Evolutionary conservation across 2,888 invertebrate genomes (phyloP).

Genomic region (Serrognathus titanus): DNA sequence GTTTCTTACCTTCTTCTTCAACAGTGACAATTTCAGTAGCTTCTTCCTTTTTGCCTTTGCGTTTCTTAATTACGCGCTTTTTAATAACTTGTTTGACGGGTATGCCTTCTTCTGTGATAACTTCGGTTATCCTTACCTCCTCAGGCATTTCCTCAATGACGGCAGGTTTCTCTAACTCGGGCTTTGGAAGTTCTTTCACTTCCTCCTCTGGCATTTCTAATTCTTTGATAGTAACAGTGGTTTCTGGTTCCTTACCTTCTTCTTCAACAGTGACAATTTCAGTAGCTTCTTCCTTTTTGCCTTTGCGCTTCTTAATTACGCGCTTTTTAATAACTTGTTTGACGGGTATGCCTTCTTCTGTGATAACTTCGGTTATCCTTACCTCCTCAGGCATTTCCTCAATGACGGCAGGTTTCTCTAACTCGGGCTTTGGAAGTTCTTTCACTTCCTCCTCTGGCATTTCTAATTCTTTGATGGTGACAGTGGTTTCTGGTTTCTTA

Average conservation of each 20-base stretch:
- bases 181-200: constrained; percentile 18
- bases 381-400: constrained; percentile 34
- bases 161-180: constrained; percentile 13
- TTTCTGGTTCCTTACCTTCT: constrained; percentile 32
- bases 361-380: constrained; percentile 33
- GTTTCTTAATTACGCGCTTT: constrained; percentile 36
- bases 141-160: constrained; percentile 36
- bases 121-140: constrained; percentile 35
- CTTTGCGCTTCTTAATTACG: constrained; percentile 35
- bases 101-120: constrained; percentile 35
- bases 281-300: constrained; percentile 44
- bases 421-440: constrained; percentile 28
- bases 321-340: constrained; percentile 32
- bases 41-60: constrained; percentile 37
- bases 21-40: constrained; percentile 44
- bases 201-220: constrained; percentile 27
- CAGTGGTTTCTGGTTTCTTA: constrained; percentile 41
- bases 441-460: constrained; percentile 18
- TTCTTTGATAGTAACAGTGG: constrained; percentile 29
- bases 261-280: constrained; percentile 47
- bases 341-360: constrained; percentile 17
- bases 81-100: constrained; percentile 25
- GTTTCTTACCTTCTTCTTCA: constrained; percentile 24
- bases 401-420: constrained; percentile 20
- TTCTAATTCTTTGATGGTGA: constrained; percentile 37